phyloP scores from a whole-genome alignment of 2,797 vertebrate genomes.

The Tiaroga cobitis region DNA sequence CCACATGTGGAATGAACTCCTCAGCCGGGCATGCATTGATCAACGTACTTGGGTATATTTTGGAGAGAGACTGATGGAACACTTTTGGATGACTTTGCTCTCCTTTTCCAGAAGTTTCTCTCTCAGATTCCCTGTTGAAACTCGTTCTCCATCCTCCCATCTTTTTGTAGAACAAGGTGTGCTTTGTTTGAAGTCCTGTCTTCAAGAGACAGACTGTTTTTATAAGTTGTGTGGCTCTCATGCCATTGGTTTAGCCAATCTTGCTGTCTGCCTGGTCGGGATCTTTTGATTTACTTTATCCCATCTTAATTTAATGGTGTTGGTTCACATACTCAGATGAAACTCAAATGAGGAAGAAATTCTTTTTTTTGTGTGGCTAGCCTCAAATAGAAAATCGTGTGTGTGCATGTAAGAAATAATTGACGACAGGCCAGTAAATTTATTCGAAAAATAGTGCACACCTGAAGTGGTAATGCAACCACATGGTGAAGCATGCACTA shows the following conservation, averaged over 20 bases:
- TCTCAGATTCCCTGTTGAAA: not conserved
- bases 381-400: not conserved
- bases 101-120: constrained; percentile 6
- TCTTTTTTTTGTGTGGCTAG: not conserved
- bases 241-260: not conserved
- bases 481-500: not conserved
- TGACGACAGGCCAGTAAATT: not conserved
- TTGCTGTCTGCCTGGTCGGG: not conserved
- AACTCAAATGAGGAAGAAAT: not conserved
- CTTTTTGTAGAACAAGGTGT: constrained; percentile 17
- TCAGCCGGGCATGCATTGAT: not conserved
- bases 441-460: not conserved
- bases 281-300: not conserved
- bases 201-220: not conserved
- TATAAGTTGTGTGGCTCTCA: not conserved
- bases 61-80: not conserved
- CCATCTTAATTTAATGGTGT: not conserved
- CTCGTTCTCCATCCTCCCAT: too few relatives aligned
- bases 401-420: not conserved
- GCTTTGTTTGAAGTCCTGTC: not conserved
- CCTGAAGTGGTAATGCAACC: not conserved
- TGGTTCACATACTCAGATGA: not conserved
- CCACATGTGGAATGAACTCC: constrained; percentile 21
- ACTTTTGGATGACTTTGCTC: not conserved
- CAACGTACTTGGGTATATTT: not conserved